These are phyloP conservation scores for Romanogobio albipinnatus DNA, from an alignment of 2,113 vertebrate species.

Conservation along the genomic window DNA sequence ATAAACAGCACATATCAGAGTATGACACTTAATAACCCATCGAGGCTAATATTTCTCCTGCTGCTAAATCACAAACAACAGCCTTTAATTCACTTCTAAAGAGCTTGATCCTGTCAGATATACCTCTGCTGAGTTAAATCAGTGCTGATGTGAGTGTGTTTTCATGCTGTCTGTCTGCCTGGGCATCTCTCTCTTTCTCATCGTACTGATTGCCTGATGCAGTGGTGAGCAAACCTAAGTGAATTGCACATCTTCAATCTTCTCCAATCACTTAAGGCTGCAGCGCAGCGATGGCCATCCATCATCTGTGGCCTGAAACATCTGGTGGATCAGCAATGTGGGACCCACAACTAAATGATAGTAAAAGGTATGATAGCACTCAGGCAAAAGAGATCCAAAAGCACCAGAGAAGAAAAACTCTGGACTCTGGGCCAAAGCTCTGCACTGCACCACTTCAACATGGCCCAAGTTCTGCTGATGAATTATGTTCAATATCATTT, in stretches of 20 bases:
- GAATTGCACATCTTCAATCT: constrained; percentile 94
- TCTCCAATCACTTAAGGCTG: constrained; percentile 91
- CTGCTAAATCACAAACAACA: constrained; percentile 20
- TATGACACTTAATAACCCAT: background rate
- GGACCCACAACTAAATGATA: constrained; percentile 73
- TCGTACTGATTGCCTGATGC: constrained; percentile 86
- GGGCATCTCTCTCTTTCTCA: constrained; percentile 55
- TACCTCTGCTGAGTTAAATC: background rate
- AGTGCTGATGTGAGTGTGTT: constrained; percentile 18
- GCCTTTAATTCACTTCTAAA: constrained; percentile 16
- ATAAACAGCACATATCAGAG: constrained; percentile 18
- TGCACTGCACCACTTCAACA: background rate
- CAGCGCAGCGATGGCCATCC: constrained; percentile 87
- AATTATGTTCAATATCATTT: background rate
- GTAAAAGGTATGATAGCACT: constrained; percentile 75
- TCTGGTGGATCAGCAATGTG: constrained; percentile 83
- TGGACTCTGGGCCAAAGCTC: constrained; percentile 4
- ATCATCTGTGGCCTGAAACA: constrained; percentile 87
- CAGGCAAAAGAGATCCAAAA: constrained; percentile 70
- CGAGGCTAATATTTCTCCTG: background rate
- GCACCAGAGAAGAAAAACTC: background rate
- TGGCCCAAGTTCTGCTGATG: background rate
- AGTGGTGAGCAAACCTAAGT: constrained; percentile 88
- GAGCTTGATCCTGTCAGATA: constrained; percentile 18
- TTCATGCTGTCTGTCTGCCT: constrained; percentile 10